Conservation (phyloP, 2,113 vertebrate species). For the Ammospiza caudacuta region DNA sequence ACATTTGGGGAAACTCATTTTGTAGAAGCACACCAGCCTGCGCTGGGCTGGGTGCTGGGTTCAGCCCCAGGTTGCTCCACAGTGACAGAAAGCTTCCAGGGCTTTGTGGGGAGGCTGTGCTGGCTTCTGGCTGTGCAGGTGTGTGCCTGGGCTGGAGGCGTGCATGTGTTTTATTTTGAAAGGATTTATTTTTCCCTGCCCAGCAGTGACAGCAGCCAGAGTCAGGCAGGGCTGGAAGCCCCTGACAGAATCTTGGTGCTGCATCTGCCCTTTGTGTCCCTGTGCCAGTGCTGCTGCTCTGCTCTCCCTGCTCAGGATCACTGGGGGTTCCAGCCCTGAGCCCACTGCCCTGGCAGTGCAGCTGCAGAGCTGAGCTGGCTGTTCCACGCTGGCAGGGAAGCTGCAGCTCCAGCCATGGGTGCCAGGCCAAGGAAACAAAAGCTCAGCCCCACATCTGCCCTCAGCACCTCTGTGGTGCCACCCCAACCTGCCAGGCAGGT, state of each 20-base stretch:
- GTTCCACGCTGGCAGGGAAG: slow-evolving; percentile 20
- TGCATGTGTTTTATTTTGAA: not conserved
- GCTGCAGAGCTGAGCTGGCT: not conserved
- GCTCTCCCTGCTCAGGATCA: not conserved
- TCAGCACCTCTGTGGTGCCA: not conserved
- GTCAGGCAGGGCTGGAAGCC: not conserved
- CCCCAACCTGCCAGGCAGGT: not conserved
- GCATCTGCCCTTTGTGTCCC: not conserved
- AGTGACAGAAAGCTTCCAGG: not conserved
- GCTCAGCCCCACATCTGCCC: not conserved
- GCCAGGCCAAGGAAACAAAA: not conserved
- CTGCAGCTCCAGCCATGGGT: not conserved
- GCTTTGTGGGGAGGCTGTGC: not conserved
- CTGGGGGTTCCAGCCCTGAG: not conserved
- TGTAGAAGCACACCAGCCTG: not conserved
- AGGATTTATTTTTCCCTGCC: not conserved
- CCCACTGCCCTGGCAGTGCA: not conserved
- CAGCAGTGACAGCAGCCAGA: slow-evolving; percentile 3
- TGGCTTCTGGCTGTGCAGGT: not conserved
- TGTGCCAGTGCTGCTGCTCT: not conserved
- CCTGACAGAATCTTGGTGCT: not conserved
- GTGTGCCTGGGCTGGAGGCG: not conserved
- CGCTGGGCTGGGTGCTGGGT: not conserved
- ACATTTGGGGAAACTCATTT: not conserved
- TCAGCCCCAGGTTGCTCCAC: rapidly evolving